phyloP scores from a whole-genome alignment of 1,140 invertebrate species.

The Solen grandis region DNA sequence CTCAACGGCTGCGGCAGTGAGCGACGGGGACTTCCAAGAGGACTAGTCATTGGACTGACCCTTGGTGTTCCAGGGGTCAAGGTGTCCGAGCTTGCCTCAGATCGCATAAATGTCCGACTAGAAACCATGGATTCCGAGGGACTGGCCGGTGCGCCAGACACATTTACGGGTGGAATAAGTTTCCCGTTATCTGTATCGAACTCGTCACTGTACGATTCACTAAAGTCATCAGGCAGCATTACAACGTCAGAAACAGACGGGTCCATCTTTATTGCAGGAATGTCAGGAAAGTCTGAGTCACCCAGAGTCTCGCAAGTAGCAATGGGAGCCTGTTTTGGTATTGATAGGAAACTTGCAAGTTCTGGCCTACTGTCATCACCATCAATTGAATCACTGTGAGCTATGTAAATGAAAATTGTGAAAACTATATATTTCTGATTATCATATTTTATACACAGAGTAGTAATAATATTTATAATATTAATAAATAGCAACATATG shows the following conservation, averaged over 20 bases:
- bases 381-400: slow-evolving; percentile 67
- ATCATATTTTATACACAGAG: no score
- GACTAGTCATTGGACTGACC: slow-evolving; percentile 69
- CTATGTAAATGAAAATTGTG: slow-evolving; percentile 23
- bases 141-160: slow-evolving; percentile 66
- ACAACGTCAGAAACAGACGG: slow-evolving; percentile 36
- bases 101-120: slow-evolving; percentile 73
- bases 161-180: slow-evolving; percentile 62
- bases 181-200: slow-evolving; percentile 54
- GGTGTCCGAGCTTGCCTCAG: slow-evolving; percentile 86
- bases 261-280: slow-evolving; percentile 69
- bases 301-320: slow-evolving; percentile 79
- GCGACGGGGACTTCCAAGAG: slow-evolving; percentile 65
- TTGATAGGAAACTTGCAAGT: slow-evolving; percentile 63
- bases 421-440: no score
- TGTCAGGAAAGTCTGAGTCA: slow-evolving; percentile 69
- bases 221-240: slow-evolving; percentile 36
- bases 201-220: slow-evolving; percentile 56
- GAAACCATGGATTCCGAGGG: slow-evolving; percentile 39
- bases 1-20: slow-evolving; percentile 55
- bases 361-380: slow-evolving; percentile 73
- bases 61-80: slow-evolving; percentile 76
- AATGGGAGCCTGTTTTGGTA: slow-evolving; percentile 78
- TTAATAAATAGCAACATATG: no score
- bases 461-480: no score